phyloP scores from a whole-genome alignment of 2,888 invertebrate genomes.

The Acanthoscelides obtectus region DNA sequence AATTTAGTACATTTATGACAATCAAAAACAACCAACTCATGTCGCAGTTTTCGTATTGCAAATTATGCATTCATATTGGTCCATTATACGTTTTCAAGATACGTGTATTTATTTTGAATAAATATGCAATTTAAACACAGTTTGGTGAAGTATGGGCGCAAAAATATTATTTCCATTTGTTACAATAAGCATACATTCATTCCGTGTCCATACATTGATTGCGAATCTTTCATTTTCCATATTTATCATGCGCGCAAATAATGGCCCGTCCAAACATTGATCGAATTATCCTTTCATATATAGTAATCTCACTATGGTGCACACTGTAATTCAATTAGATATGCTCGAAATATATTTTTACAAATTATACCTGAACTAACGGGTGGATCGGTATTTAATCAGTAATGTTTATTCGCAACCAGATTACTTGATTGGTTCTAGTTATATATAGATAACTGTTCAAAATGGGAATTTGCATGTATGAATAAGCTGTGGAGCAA shows the following conservation, averaged over 20 bases:
- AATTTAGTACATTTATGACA: too few species aligned
- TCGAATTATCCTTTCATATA: neutral
- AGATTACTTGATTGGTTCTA: neutral
- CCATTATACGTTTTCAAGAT: neutral
- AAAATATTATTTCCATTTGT: neutral
- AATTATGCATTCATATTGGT: neutral
- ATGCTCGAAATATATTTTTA: neutral
- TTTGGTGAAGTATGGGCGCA: neutral
- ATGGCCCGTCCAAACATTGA: neutral
- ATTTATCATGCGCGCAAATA: neutral
- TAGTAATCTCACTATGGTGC: neutral
- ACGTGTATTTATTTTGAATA: neutral
- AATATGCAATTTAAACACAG: neutral
- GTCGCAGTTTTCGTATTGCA: too few species aligned
- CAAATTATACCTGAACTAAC: neutral
- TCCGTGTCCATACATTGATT: neutral
- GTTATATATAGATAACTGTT: too few species aligned
- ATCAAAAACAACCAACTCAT: too few species aligned
- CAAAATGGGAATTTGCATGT: too few species aligned
- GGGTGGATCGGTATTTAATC: neutral
- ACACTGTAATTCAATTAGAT: neutral
- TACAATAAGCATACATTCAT: neutral
- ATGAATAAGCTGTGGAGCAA: too few species aligned
- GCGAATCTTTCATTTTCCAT: neutral
- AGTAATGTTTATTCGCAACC: neutral